Percentiles rank a stretch among this genome's conserved stretches.
Evolutionary conservation across 2,888 invertebrate species (phyloP).

Genomic region (Eristalinus sepulchralis): DNA sequence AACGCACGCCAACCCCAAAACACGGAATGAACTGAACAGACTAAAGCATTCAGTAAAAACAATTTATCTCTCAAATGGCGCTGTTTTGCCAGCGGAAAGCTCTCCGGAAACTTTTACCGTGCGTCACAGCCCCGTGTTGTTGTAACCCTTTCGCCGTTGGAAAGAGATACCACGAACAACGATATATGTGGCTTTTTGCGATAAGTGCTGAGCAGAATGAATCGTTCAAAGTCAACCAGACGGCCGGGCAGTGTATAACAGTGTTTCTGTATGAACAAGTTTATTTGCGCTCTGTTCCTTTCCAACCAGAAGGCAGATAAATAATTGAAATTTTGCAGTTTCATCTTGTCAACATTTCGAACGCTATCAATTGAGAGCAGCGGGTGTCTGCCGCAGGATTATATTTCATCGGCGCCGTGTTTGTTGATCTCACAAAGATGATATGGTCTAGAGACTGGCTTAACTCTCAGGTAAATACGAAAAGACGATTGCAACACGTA

Average conservation of each 20-base stretch:
- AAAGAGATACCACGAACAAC: slow-evolving; percentile 16
- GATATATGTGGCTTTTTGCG: slow-evolving; percentile 1
- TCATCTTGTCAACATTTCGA: background rate
- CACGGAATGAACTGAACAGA: background rate
- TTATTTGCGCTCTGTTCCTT: slow-evolving; percentile 19
- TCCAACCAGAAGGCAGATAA: slow-evolving; percentile 25
- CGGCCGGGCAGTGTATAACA: slow-evolving; percentile 13
- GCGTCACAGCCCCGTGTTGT: background rate
- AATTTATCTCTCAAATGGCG: background rate
- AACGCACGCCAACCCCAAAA: background rate
- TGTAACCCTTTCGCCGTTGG: slow-evolving; percentile 31
- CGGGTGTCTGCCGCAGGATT: background rate
- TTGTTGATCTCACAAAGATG: background rate
- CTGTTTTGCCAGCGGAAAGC: slow-evolving; percentile 16
- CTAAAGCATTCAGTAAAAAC: background rate
- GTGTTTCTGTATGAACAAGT: slow-evolving; percentile 4
- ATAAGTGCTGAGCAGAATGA: background rate
- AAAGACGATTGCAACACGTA: background rate
- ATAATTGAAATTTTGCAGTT: slow-evolving; percentile 21
- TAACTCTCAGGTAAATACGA: slow-evolving; percentile 35
- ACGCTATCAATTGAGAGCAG: background rate
- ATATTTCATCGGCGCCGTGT: background rate
- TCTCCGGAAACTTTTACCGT: slow-evolving; percentile 8
- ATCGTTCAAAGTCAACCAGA: background rate
- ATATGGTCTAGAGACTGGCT: slow-evolving; percentile 14